Percentiles rank a stretch among this genome's conserved stretches.
Evolutionary conservation across 1,140 invertebrate species (phyloP).

Genomic region (Helicoverpa armigera): DNA sequence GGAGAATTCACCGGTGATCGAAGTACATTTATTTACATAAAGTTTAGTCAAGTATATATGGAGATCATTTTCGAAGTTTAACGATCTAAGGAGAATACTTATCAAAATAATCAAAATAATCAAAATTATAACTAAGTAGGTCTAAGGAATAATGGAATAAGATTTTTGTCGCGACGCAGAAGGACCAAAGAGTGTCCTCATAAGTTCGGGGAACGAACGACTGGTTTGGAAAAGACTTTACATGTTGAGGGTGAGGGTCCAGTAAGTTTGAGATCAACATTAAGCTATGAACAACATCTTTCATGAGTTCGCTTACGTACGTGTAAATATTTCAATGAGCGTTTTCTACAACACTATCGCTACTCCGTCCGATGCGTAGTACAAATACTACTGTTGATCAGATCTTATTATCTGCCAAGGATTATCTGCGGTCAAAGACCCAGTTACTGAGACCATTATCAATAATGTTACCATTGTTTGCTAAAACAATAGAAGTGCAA

Average conservation of each 20-base stretch:
- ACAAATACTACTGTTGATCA: conserved; percentile 7
- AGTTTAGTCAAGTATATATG: conserved; percentile 3
- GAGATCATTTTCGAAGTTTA: background rate
- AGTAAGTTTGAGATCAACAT: no score
- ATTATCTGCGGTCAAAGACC: conserved; percentile 32
- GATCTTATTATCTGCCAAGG: conserved; percentile 3
- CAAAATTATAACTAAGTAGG: no score
- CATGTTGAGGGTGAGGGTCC: no score
- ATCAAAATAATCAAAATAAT: no score
- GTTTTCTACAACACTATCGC: conserved; percentile 4
- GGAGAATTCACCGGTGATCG: conserved; percentile 6
- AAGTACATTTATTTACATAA: background rate
- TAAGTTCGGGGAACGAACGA: no score
- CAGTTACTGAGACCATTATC: conserved; percentile 19
- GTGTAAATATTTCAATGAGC: conserved; percentile 10
- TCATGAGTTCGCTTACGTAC: no score
- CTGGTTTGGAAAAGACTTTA: no score
- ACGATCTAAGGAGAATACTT: no score
- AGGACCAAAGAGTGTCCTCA: no score
- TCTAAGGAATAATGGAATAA: no score
- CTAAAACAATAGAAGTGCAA: background rate
- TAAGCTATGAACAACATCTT: no score
- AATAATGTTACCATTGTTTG: conserved; percentile 19
- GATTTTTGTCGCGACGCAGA: no score
- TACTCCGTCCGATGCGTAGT: background rate